Evolutionary conservation across 2,797 vertebrate species (phyloP).

Genomic region (Sciurus vulgaris): DNA sequence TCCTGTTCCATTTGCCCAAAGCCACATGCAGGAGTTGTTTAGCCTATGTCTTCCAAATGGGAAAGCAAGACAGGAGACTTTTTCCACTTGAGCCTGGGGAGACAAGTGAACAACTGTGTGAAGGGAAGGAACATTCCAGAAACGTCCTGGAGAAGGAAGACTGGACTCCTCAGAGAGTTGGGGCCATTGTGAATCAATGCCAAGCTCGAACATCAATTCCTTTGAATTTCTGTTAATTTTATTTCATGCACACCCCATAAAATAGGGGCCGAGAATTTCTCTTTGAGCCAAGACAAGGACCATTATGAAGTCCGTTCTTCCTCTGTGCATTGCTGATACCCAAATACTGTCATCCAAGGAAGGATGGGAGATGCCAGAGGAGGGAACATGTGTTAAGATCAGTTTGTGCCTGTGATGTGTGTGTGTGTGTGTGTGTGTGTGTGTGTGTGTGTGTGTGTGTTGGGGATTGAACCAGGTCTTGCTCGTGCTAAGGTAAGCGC

Average conservation of each 20-base stretch:
- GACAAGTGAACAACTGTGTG: slow-evolving; percentile 49
- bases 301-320: background rate
- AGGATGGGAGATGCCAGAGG: background rate
- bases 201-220: background rate
- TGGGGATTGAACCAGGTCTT: background rate
- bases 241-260: background rate
- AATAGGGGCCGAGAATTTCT: background rate
- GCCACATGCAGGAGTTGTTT: background rate
- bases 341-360: background rate
- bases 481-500: background rate
- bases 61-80: slow-evolving; percentile 25
- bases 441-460: background rate
- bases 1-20: background rate
- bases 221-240: background rate
- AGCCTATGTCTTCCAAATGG: slow-evolving; percentile 20
- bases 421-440: no score
- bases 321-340: background rate
- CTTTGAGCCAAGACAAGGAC: background rate
- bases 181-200: background rate
- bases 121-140: slow-evolving; percentile 20
- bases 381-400: background rate
- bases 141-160: background rate
- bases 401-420: background rate
- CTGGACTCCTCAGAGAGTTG: background rate
- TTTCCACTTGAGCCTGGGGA: slow-evolving; percentile 34